Percentiles rank a stretch among this genome's conserved stretches.
Conservation (phyloP, 1,140 invertebrate genomes). For the Colletes latitarsis region DNA sequence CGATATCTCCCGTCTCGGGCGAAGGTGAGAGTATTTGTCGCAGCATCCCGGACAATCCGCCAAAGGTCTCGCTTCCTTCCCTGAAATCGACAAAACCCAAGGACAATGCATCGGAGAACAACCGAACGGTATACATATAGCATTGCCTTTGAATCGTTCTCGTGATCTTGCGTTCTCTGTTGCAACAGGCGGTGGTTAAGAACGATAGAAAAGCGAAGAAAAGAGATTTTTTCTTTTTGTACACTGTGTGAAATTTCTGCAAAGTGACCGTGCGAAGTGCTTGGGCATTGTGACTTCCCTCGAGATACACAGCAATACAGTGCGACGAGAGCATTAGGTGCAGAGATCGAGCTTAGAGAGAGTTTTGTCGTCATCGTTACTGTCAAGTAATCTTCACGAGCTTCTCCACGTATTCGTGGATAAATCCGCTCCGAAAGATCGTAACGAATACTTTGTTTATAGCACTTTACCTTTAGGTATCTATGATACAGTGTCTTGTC, state of each 20-base stretch:
- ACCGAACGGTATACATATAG: conserved; percentile 17
- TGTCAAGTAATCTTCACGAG: conserved; percentile 24
- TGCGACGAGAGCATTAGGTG: conserved; percentile 50
- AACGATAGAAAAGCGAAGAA: conserved; percentile 34
- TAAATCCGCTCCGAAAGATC: neutral
- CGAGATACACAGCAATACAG: conserved; percentile 35
- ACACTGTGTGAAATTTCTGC: conserved; percentile 67
- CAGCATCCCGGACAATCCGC: conserved; percentile 79
- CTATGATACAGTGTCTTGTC: conserved; percentile 1
- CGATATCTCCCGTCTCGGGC: conserved; percentile 72
- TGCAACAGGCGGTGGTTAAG: conserved; percentile 33
- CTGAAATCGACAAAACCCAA: conserved; percentile 80
- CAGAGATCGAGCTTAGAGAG: conserved; percentile 45
- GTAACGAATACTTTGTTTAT: neutral
- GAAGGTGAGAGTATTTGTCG: conserved; percentile 79
- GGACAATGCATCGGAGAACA: conserved; percentile 71
- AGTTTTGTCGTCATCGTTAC: conserved; percentile 54
- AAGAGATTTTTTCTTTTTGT: neutral
- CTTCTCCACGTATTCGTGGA: neutral
- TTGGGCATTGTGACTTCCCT: conserved; percentile 66
- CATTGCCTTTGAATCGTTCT: conserved; percentile 34
- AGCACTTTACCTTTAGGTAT: conserved; percentile 24
- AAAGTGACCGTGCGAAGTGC: conserved; percentile 76
- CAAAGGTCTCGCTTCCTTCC: conserved; percentile 76
- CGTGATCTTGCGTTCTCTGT: conserved; percentile 49